Percentiles rank a stretch among this genome's conserved stretches.
phyloP scores from a whole-genome alignment of 2,888 invertebrate genomes.

The Melipona beecheii region DNA sequence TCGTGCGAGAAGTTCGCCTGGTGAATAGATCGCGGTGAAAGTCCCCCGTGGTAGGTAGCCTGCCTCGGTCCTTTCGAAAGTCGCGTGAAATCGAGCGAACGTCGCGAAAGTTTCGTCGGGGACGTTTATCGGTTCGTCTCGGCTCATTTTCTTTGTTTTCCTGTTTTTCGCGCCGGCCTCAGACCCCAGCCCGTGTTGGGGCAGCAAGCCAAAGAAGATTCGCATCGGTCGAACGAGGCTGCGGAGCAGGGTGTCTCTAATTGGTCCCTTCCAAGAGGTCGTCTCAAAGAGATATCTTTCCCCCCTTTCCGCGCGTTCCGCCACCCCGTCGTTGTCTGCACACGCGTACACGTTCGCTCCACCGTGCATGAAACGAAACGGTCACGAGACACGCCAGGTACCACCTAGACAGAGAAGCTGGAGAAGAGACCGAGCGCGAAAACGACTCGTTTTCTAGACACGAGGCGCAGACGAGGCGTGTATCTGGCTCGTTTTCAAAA shows the following conservation, averaged over 20 bases:
- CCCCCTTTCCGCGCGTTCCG: slow-evolving; percentile 28
- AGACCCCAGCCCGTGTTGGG: slow-evolving; percentile 28
- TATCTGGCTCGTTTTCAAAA: slow-evolving; percentile 56
- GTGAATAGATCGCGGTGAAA: background rate
- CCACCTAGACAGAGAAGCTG: background rate
- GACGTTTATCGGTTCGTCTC: slow-evolving; percentile 43
- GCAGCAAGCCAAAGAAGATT: slow-evolving; percentile 55
- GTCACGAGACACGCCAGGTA: background rate
- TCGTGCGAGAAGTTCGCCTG: no score
- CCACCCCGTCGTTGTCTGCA: background rate
- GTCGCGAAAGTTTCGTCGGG: slow-evolving; percentile 21
- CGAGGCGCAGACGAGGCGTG: slow-evolving; percentile 29
- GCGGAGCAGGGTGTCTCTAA: slow-evolving; percentile 75
- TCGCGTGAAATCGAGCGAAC: background rate
- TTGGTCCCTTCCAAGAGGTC: slow-evolving; percentile 76
- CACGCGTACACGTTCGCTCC: background rate
- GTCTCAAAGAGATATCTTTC: slow-evolving; percentile 73
- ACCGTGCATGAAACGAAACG: slow-evolving; percentile 1
- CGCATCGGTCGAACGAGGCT: slow-evolving; percentile 41
- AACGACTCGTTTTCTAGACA: slow-evolving; percentile 4
- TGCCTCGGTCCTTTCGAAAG: background rate
- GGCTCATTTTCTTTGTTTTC: slow-evolving; percentile 43
- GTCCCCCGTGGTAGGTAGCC: background rate
- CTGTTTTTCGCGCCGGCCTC: slow-evolving; percentile 43
- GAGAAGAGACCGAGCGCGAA: background rate